Evolutionary conservation across 1,140 invertebrate genomes (phyloP), one percentile per base, ranked within the genome.

Genomic region (Leptinotarsa texana): DNA sequence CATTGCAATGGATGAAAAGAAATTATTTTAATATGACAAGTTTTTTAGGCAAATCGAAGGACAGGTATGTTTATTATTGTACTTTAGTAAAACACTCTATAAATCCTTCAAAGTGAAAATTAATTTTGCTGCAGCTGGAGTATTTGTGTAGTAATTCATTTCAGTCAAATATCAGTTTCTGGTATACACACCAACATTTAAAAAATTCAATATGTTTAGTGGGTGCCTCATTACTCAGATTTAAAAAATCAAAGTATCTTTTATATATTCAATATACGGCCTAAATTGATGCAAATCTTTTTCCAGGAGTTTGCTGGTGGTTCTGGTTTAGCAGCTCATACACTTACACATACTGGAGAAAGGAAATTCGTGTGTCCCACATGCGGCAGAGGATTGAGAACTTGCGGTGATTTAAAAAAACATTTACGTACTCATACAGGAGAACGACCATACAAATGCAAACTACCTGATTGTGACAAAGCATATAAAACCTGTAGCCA

Each of bases 401-500:
- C 47, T 6, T 17, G 13, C 1, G 57, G 13, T 61, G 69, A 72
- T 62, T 18, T 72, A 13, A 72, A 72, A 42, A 61, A 18, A 6
- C 69, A 72, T 72, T 22, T 72, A 24, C n/a, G 69, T 6, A 72
- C 24, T 18, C 69, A 72, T 1, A 72, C 69, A 15, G 51, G 51
- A 24, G 69, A 72, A 62, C 57, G 51, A 17, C 69, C 69, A 22
- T 72, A 24, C 33, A 17, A 22, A n/a, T 72, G 69, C 51, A 72
- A 57, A 22, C 24, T 57, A 24, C 69, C 69, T 18, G 51, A 62
- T 22, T 72, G 69, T 22, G 69, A 72, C 17, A 72, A 72, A 61
- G 21, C 21, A 27, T 72, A 72, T 62, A 72, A 72, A 24, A 72
- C 69, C 5, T 61, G 57, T 27, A 72, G 69, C 22, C 69, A 72